These are phyloP conservation scores for Rhinoraja longicauda DNA, from an alignment of 2,797 vertebrate species.

Conservation along the genomic window DNA sequence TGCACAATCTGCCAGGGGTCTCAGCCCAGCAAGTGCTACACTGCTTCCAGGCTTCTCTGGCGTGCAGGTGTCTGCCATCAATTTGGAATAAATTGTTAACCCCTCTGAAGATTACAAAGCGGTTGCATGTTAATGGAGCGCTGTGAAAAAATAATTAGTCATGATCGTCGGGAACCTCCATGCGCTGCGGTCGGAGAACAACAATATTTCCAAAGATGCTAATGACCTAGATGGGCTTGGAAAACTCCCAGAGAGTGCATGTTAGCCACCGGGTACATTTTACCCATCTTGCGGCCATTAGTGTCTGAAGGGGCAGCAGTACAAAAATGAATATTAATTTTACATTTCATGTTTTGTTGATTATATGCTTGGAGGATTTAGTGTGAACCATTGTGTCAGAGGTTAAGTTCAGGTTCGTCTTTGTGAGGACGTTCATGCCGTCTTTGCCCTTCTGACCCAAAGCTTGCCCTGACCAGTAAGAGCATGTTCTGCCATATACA, in stretches of 20 bases:
- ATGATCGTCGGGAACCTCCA: not conserved
- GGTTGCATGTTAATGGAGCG: not conserved
- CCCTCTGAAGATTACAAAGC: not conserved
- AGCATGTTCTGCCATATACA: not conserved
- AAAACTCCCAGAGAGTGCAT: not conserved
- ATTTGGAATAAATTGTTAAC: not conserved
- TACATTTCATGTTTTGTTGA: not conserved
- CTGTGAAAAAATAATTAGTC: not conserved
- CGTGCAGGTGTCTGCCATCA: no score
- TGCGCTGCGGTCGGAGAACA: not conserved
- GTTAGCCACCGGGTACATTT: not conserved
- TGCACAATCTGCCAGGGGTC: not conserved
- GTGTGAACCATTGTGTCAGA: not conserved
- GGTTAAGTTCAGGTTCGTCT: not conserved
- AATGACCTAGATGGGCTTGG: not conserved
- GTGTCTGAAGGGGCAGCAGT: not conserved
- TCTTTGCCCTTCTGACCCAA: not conserved
- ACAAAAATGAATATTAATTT: not conserved
- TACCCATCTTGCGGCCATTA: not conserved
- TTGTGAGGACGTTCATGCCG: not conserved
- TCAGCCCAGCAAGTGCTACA: not conserved
- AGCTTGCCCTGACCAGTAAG: not conserved
- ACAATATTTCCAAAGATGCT: slow-evolving; percentile 1
- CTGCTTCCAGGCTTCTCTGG: not conserved
- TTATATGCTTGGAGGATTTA: not conserved